Percentiles rank a stretch among this genome's conserved stretches.
Conservation (phyloP, 1,140 invertebrate species). For the Halictus rubicundus region DNA sequence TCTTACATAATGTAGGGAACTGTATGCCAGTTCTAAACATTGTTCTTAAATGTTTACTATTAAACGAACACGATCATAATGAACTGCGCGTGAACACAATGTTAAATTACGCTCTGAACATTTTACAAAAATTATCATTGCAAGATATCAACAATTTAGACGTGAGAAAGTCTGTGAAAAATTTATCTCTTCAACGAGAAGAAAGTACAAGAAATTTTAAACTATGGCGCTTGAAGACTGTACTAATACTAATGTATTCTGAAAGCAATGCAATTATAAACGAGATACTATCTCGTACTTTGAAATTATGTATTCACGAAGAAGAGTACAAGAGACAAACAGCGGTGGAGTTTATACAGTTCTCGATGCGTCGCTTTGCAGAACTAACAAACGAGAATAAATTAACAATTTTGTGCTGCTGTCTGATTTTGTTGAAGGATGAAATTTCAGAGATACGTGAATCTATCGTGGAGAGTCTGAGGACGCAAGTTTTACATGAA, state of each 20-base stretch:
- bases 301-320: conserved; percentile 26
- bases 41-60: conserved; percentile 40
- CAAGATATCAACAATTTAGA: conserved; percentile 12
- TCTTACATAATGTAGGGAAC: conserved; percentile 51
- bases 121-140: conserved; percentile 26
- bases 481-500: conserved; percentile 5
- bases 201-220: not conserved
- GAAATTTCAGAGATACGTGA: conserved; percentile 57
- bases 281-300: not conserved
- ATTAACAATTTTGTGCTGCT: conserved; percentile 42
- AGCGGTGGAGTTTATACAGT: conserved; percentile 45
- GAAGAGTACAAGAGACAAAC: conserved; percentile 18
- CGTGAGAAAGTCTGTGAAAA: conserved; percentile 11
- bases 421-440: conserved; percentile 62
- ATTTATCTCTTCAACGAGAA: conserved; percentile 14
- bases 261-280: conserved; percentile 21
- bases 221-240: conserved; percentile 22
- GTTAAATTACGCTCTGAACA: conserved; percentile 38
- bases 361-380: conserved; percentile 39
- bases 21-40: conserved; percentile 21
- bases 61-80: not conserved
- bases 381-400: conserved; percentile 24
- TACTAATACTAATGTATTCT: conserved; percentile 46
- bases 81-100: conserved; percentile 43
- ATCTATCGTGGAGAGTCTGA: conserved; percentile 14